phyloP scores from a whole-genome alignment of 2,113 vertebrate species.

The Cyanoramphus novaezelandiae region DNA sequence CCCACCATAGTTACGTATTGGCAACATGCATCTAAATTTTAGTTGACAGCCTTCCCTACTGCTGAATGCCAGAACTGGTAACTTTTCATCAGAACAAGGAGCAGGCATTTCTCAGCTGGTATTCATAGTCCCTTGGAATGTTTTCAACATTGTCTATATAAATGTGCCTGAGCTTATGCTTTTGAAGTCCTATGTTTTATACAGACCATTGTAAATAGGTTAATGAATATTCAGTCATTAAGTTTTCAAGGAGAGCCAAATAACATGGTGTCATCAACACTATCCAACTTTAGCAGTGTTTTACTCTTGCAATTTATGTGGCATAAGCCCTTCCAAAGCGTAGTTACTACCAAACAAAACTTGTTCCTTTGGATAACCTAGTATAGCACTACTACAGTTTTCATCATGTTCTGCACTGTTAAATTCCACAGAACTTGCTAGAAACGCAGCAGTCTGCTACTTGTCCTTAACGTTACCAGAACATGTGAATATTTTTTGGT shows the following conservation, averaged over 20 bases:
- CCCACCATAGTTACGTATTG: background rate
- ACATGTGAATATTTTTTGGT: background rate
- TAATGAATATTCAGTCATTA: background rate
- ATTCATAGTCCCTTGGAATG: background rate
- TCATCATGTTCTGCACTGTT: background rate
- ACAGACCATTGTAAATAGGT: background rate
- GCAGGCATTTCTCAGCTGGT: background rate
- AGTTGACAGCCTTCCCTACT: background rate
- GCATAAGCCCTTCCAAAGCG: background rate
- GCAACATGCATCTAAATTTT: background rate
- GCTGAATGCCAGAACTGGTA: background rate
- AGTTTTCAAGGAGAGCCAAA: background rate
- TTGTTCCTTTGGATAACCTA: background rate
- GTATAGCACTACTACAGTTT: background rate
- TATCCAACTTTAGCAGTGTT: background rate
- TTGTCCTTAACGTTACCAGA: background rate
- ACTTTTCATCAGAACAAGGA: background rate
- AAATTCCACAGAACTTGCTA: background rate
- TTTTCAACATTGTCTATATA: background rate
- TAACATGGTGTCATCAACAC: background rate
- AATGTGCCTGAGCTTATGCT: background rate
- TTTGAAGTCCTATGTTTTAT: background rate
- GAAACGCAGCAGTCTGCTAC: background rate
- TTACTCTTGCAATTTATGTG: background rate
- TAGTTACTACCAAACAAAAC: background rate